Evolutionary conservation across 2,888 invertebrate genomes (phyloP).

Genomic region (Icerya purchasi): DNA sequence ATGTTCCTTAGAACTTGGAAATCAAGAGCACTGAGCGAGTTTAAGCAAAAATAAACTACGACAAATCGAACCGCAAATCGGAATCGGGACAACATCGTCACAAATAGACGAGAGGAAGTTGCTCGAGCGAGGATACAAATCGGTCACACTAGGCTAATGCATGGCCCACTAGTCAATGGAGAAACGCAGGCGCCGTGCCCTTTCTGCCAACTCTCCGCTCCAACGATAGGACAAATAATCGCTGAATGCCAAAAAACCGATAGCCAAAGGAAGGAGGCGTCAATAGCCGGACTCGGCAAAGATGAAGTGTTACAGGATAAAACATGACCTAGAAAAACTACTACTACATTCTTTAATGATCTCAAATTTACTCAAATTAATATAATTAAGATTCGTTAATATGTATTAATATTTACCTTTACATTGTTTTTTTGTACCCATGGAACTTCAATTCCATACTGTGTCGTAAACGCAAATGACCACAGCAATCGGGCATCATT

Average conservation of each 20-base stretch:
- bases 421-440: neutral
- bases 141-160: too few relatives aligned
- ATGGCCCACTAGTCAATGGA: neutral
- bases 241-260: neutral
- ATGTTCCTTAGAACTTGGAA: neutral
- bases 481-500: neutral
- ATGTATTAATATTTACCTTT: neutral
- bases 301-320: neutral
- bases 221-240: neutral
- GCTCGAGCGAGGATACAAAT: neutral
- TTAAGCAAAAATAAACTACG: neutral
- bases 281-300: neutral
- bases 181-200: neutral
- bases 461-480: neutral
- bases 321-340: too few relatives aligned
- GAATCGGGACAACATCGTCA: neutral
- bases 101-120: neutral
- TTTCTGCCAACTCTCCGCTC: neutral
- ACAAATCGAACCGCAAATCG: neutral
- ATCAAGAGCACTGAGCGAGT: neutral
- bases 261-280: neutral
- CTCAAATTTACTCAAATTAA: neutral
- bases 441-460: neutral
- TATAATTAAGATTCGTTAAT: neutral
- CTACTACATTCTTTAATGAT: neutral